Conservation (phyloP, 1,140 invertebrate genomes). For the Drosophila cardini region DNA sequence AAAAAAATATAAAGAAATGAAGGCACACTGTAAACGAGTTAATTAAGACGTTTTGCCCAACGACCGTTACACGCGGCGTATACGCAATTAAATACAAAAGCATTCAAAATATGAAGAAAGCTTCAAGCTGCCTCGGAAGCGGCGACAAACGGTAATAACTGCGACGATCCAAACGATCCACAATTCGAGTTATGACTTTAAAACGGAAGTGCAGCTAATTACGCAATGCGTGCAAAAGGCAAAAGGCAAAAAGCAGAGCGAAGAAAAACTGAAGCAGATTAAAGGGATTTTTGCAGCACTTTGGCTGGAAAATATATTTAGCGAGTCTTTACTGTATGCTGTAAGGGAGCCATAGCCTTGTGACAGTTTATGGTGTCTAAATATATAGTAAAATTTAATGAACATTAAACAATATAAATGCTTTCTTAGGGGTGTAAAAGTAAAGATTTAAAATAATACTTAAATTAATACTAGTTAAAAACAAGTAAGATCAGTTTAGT, state of each 20-base stretch:
- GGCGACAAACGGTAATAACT: constrained; percentile 57
- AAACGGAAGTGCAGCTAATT: constrained; percentile 78
- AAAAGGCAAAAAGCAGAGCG: constrained; percentile 13
- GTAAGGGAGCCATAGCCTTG: background rate
- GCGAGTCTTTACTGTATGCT: background rate
- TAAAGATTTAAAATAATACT: background rate
- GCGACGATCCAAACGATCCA: constrained; percentile 36
- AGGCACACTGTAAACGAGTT: constrained; percentile 60
- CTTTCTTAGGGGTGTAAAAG: background rate
- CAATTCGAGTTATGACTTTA: background rate
- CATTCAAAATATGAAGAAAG: constrained; percentile 80
- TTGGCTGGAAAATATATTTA: background rate
- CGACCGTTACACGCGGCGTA: constrained; percentile 75
- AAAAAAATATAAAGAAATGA: too few relatives aligned
- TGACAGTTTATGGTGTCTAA: background rate
- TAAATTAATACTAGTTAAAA: background rate
- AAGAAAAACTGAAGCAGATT: background rate
- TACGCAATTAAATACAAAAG: constrained; percentile 72
- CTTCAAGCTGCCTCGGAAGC: constrained; percentile 57
- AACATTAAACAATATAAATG: too few relatives aligned
- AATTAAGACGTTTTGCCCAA: constrained; percentile 80
- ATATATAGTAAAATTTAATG: background rate
- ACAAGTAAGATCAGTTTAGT: too few relatives aligned
- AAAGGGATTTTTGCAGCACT: background rate
- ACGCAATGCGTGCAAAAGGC: constrained; percentile 56